Conservation (phyloP, 2,113 vertebrate species). For the Litocranius walleri region DNA sequence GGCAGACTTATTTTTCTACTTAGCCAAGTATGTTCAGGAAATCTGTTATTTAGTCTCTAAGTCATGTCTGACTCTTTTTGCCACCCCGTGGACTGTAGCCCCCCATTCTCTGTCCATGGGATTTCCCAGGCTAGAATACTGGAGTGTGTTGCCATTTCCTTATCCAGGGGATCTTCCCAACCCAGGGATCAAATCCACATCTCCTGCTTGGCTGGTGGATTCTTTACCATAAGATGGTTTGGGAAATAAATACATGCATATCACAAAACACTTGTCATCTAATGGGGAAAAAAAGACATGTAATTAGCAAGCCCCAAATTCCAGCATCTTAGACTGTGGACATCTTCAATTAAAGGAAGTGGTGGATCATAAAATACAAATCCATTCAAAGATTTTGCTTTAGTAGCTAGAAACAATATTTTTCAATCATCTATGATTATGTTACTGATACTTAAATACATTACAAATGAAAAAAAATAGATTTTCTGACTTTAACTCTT, state of each 20-base stretch:
- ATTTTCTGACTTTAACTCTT: not conserved
- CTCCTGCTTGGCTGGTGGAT: not conserved
- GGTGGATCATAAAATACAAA: not conserved
- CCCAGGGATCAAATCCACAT: not conserved
- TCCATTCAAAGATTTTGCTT: not conserved
- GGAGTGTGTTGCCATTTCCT: not conserved
- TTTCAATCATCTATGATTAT: not conserved
- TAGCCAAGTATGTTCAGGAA: not conserved
- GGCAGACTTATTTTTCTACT: not conserved
- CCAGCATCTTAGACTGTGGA: not conserved
- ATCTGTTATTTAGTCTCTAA: not conserved
- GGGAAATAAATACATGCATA: not conserved
- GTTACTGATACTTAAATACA: not conserved
- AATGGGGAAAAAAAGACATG: not conserved
- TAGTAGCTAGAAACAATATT: not conserved
- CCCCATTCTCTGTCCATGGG: not conserved
- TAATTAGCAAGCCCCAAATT: not conserved
- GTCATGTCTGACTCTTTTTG: not conserved
- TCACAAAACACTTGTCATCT: not conserved
- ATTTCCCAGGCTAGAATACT: not conserved
- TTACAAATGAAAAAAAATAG: not conserved
- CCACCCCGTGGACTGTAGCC: not conserved
- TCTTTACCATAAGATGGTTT: not conserved
- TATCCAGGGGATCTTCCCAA: not conserved
- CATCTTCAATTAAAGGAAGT: not conserved